phyloP scores from a whole-genome alignment of 2,113 vertebrate genomes.

The Rhinopithecus roxellana region DNA sequence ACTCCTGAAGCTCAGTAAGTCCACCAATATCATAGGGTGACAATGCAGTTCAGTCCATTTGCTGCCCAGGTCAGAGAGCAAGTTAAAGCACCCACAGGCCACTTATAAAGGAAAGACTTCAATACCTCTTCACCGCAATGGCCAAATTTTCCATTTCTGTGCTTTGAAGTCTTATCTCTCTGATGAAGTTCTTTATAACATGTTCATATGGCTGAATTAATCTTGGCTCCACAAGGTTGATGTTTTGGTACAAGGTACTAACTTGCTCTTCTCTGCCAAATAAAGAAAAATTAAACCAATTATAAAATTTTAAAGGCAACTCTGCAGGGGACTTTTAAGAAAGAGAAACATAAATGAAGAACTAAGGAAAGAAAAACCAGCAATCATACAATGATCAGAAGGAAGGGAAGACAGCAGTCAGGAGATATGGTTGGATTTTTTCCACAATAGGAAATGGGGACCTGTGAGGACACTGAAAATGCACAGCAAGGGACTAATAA shows the following conservation, averaged over 20 bases:
- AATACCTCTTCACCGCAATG: slow-evolving; percentile 93
- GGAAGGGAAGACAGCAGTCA: not conserved
- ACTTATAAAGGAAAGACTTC: not conserved
- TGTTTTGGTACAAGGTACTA: slow-evolving; percentile 93
- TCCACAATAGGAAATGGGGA: not conserved
- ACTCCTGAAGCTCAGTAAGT: not conserved
- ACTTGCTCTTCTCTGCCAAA: slow-evolving; percentile 90
- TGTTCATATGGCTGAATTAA: slow-evolving; percentile 93
- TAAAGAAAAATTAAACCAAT: slow-evolving; percentile 33
- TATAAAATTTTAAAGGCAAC: not conserved
- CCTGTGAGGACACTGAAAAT: not conserved
- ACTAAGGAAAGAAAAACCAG: not conserved
- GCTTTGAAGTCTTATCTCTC: slow-evolving; percentile 94
- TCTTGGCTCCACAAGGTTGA: slow-evolving; percentile 92
- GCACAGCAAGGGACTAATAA: not conserved
- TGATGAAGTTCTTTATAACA: slow-evolving; percentile 92
- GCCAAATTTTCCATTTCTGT: slow-evolving; percentile 96
- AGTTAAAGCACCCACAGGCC: not conserved
- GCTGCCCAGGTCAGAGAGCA: not conserved
- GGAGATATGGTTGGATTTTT: not conserved
- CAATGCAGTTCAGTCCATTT: not conserved
- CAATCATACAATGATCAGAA: not conserved
- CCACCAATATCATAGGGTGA: not conserved
- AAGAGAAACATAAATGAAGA: not conserved
- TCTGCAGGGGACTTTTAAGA: not conserved